A percentile compares a stretch with the other conserved stretches of the same genome.
phyloP scores from a whole-genome alignment of 2,113 vertebrate genomes.

The Elanoides forficatus region DNA sequence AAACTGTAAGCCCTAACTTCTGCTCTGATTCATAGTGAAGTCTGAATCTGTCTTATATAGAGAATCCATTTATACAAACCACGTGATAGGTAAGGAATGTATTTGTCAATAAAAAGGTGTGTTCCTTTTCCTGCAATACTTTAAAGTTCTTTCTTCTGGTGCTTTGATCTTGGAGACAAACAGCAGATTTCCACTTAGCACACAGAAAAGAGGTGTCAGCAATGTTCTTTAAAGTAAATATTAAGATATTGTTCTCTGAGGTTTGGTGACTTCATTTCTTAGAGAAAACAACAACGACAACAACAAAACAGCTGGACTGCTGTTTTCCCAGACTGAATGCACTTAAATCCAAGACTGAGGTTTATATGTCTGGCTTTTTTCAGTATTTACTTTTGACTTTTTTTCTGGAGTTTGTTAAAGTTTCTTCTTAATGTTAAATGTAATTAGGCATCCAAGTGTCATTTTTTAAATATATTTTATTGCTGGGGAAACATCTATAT shows the following conservation, averaged over 20 bases:
- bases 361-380: background rate
- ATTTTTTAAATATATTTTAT: background rate
- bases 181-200: background rate
- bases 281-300: background rate
- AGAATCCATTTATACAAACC: background rate
- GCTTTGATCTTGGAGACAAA: background rate
- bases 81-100: background rate
- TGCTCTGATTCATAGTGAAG: background rate
- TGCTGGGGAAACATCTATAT: background rate
- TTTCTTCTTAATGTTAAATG: background rate
- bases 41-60: background rate
- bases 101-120: background rate
- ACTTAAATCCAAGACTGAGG: background rate
- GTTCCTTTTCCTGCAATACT: background rate
- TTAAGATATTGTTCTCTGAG: background rate
- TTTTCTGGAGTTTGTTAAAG: background rate
- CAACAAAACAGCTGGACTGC: background rate
- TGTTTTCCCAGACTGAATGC: background rate
- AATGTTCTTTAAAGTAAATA: background rate
- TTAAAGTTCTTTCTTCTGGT: background rate
- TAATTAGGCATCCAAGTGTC: background rate
- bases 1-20: background rate
- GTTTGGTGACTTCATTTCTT: background rate
- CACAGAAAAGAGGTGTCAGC: background rate
- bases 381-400: background rate